phyloP scores from a whole-genome alignment of 2,113 vertebrate genomes.

The Leptocoma aspasia region DNA sequence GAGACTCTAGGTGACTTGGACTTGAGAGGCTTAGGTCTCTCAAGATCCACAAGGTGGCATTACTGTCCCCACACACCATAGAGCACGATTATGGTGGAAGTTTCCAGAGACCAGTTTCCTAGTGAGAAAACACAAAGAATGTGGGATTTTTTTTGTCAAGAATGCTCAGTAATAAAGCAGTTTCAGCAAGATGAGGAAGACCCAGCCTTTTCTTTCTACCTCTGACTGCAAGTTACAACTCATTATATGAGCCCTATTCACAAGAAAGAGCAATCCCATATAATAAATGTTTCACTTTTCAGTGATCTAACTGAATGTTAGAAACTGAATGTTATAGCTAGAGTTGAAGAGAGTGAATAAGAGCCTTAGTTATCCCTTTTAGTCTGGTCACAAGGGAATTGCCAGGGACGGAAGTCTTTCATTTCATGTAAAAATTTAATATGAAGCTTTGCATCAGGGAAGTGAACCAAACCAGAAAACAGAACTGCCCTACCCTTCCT shows the following conservation, averaged over 20 bases:
- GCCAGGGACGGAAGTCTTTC: background rate
- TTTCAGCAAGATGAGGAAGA: background rate
- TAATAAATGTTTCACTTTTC: background rate
- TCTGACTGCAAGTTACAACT: background rate
- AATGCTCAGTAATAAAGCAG: background rate
- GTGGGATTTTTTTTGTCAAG: background rate
- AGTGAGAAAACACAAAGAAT: background rate
- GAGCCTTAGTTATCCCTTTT: background rate
- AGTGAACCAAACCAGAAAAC: background rate
- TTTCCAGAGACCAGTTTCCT: background rate
- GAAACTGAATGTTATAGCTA: background rate
- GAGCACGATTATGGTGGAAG: background rate
- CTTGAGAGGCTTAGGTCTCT: no score
- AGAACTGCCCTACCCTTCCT: background rate
- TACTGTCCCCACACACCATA: background rate
- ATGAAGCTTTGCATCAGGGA: background rate
- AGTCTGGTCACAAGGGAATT: background rate
- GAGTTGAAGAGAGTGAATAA: background rate
- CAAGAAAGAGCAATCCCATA: background rate
- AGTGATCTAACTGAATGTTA: background rate
- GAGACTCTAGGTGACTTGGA: no score
- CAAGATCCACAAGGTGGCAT: background rate
- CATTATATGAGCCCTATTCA: background rate
- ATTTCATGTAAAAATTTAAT: background rate
- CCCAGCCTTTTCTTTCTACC: background rate